Conservation (phyloP, 2,888 invertebrate species). For the Ryuthela nishihirai region DNA sequence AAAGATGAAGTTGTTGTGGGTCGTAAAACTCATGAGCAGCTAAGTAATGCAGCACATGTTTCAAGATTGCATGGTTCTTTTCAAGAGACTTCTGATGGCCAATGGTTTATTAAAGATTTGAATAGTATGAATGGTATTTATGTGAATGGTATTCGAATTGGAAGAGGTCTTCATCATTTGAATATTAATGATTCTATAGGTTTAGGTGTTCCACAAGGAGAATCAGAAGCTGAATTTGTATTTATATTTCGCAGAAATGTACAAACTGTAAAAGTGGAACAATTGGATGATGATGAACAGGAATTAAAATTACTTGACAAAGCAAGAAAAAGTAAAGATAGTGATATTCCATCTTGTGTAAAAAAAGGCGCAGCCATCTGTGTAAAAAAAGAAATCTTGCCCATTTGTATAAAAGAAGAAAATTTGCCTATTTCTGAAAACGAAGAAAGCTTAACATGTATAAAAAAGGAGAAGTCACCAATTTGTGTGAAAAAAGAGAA, state of each 20-base stretch:
- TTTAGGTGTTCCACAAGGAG: not conserved
- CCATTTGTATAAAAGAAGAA: no score
- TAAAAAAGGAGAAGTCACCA: no score
- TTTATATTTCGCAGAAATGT: not conserved
- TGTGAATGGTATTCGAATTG: constrained; percentile 10
- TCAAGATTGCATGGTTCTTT: constrained; percentile 18
- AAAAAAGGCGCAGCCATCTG: no score
- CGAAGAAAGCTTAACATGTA: no score
- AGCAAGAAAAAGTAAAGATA: no score
- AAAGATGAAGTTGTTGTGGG: constrained; percentile 11
- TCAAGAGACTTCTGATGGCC: not conserved
- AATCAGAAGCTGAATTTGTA: not conserved
- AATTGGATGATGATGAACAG: no score
- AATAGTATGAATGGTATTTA: constrained; percentile 21
- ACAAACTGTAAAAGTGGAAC: not conserved
- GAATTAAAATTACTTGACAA: no score
- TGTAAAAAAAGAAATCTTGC: no score
- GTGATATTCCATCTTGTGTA: no score
- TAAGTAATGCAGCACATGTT: constrained; percentile 3
- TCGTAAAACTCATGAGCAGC: not conserved
- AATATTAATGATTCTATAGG: constrained; percentile 7
- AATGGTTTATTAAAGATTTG: constrained; percentile 15
- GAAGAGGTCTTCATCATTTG: not conserved
- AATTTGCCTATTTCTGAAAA: no score
- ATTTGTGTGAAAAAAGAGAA: no score